These are phyloP conservation scores for Brachyhypopomus occidentalis DNA, from an alignment of 2,113 vertebrate species.

Conservation along the genomic window DNA sequence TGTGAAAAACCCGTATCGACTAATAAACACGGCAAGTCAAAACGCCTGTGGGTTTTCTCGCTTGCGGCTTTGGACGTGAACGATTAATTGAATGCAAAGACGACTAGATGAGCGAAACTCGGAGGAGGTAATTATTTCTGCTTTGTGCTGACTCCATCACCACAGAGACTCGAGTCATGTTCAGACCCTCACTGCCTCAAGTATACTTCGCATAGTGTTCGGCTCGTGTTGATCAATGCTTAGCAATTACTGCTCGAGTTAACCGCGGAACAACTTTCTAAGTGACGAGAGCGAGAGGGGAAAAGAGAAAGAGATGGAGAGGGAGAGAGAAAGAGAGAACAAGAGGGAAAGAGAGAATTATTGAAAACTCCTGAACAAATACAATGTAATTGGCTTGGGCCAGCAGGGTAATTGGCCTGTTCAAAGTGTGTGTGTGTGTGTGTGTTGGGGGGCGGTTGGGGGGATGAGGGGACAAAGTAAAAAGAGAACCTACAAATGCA, in stretches of 20 bases:
- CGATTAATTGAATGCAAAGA: conserved; percentile 47
- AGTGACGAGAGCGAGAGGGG: conserved; percentile 36
- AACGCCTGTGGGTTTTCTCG: not conserved
- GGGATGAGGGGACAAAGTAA: conserved; percentile 50
- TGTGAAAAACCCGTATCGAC: conserved; percentile 10
- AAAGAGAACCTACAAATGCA: conserved; percentile 30
- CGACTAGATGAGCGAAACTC: conserved; percentile 35
- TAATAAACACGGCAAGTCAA: conserved; percentile 13
- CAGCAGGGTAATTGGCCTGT: conserved; percentile 68
- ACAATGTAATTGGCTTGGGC: conserved; percentile 66
- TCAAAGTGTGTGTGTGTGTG: conserved; percentile 27
- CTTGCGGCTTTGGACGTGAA: not conserved
- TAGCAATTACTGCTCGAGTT: conserved; percentile 43
- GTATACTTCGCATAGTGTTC: conserved; percentile 37
- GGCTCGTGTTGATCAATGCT: conserved; percentile 54
- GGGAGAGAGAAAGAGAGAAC: conserved; percentile 21
- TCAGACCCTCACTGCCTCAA: conserved; percentile 27
- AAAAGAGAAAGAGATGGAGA: conserved; percentile 20
- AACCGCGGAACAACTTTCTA: conserved; percentile 22
- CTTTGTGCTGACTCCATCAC: conserved; percentile 53
- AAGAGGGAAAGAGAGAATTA: conserved; percentile 71
- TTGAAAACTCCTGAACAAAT: conserved; percentile 79
- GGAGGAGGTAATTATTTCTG: conserved; percentile 51
- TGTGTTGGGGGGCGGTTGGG: conserved; percentile 1
- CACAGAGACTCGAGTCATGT: conserved; percentile 46